phyloP scores from a whole-genome alignment of 1,140 invertebrate species.

The Nixonia krombeini region DNA sequence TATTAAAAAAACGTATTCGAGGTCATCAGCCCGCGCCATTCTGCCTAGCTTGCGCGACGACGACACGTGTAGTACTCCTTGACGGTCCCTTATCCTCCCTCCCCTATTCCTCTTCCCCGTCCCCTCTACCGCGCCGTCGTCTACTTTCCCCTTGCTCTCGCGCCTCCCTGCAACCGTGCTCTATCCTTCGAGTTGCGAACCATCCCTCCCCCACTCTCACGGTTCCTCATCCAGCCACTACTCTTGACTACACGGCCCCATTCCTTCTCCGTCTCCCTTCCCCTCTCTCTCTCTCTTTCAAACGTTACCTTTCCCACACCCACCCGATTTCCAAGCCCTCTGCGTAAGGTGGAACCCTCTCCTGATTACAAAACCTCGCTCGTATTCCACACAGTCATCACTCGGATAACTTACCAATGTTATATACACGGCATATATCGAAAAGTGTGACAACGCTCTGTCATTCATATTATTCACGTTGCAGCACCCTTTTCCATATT shows the following conservation, averaged over 20 bases:
- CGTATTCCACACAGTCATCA: too few relatives aligned
- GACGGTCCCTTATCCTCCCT: conserved; percentile 45
- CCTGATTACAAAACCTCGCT: background rate
- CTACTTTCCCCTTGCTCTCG: conserved; percentile 26
- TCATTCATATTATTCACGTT: too few relatives aligned
- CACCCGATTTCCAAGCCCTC: conserved; percentile 12
- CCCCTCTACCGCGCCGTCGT: too few relatives aligned
- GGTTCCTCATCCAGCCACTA: conserved; percentile 28
- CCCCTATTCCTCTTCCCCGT: conserved; percentile 32
- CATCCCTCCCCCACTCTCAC: conserved; percentile 12
- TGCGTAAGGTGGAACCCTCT: background rate
- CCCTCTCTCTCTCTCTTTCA: conserved; percentile 14
- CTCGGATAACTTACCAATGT: too few relatives aligned
- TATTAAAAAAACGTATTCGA: conserved; percentile 66
- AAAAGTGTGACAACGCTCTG: too few relatives aligned
- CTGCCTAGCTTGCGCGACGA: conserved; percentile 22
- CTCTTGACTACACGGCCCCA: too few relatives aligned
- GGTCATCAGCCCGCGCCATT: conserved; percentile 64
- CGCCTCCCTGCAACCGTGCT: conserved; percentile 16
- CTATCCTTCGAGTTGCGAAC: conserved; percentile 29
- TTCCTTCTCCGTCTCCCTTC: conserved; percentile 26
- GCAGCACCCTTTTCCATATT: too few relatives aligned
- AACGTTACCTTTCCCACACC: too few relatives aligned
- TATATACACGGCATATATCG: too few relatives aligned
- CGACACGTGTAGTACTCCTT: conserved; percentile 59